Conservation (phyloP, 2,888 invertebrate species). For the Cephus nigrinus region DNA sequence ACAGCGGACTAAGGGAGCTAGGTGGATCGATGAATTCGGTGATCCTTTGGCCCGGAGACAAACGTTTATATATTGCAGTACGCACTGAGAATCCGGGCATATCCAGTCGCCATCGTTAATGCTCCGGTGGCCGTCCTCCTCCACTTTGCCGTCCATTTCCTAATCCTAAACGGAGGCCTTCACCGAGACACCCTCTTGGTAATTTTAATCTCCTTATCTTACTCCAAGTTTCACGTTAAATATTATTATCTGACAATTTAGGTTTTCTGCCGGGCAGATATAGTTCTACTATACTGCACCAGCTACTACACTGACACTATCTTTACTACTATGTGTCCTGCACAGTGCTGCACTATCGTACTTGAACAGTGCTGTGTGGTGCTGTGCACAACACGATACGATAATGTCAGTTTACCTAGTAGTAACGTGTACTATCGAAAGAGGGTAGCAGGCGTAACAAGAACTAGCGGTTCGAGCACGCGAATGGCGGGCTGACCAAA, state of each 20-base stretch:
- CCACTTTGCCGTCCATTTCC: conserved; percentile 58
- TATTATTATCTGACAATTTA: background rate
- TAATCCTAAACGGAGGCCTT: conserved; percentile 5
- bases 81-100: conserved; percentile 61
- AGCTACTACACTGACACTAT: background rate
- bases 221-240: background rate
- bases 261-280: background rate
- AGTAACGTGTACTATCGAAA: no score
- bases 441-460: no score
- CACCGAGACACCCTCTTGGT: background rate
- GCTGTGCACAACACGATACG: background rate
- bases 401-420: background rate
- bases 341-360: no score
- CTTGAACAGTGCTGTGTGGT: no score
- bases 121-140: conserved; percentile 56
- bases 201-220: background rate
- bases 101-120: conserved; percentile 64
- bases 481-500: background rate
- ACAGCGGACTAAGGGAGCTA: background rate
- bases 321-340: no score
- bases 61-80: conserved; percentile 15
- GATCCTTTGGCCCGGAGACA: background rate
- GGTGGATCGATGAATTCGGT: background rate
- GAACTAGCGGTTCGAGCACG: background rate
- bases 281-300: background rate